phyloP scores from a whole-genome alignment of 2,888 invertebrate genomes.

The Creontiades dilutus region DNA sequence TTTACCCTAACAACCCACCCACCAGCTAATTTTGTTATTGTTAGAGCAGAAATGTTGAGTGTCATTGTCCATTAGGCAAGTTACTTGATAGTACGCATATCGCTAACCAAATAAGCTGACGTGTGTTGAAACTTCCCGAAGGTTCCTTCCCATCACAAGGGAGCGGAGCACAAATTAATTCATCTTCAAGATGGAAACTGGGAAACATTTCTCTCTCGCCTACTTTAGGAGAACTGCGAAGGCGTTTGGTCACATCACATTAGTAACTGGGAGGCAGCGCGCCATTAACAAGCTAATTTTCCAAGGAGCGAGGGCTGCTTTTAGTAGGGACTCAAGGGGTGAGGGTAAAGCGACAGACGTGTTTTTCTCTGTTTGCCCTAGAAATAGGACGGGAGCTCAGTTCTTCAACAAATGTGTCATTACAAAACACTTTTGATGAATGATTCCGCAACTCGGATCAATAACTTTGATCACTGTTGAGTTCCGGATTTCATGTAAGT shows the following conservation, averaged over 20 bases:
- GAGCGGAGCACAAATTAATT: slow-evolving; percentile 20
- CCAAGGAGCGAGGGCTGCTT: slow-evolving; percentile 3
- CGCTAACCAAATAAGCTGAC: slow-evolving; percentile 20
- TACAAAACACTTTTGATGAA: too few relatives aligned
- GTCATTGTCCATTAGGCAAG: not conserved
- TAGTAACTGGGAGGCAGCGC: not conserved
- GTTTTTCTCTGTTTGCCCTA: not conserved
- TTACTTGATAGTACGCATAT: not conserved
- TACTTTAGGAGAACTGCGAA: not conserved
- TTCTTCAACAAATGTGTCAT: not conserved
- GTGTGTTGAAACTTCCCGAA: not conserved
- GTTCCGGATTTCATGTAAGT: too few relatives aligned
- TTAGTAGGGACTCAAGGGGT: not conserved
- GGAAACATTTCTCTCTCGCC: not conserved
- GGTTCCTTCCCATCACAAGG: not conserved
- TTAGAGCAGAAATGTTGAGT: slow-evolving; percentile 3
- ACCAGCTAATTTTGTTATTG: too few relatives aligned
- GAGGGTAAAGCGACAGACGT: not conserved
- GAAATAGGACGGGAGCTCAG: not conserved
- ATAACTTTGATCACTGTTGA: too few relatives aligned
- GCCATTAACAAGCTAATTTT: not conserved
- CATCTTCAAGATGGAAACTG: not conserved
- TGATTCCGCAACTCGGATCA: too few relatives aligned
- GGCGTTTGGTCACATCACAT: slow-evolving; percentile 37
- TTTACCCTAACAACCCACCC: too few relatives aligned